phyloP scores from a whole-genome alignment of 2,113 vertebrate species.

The Stegastes partitus region DNA sequence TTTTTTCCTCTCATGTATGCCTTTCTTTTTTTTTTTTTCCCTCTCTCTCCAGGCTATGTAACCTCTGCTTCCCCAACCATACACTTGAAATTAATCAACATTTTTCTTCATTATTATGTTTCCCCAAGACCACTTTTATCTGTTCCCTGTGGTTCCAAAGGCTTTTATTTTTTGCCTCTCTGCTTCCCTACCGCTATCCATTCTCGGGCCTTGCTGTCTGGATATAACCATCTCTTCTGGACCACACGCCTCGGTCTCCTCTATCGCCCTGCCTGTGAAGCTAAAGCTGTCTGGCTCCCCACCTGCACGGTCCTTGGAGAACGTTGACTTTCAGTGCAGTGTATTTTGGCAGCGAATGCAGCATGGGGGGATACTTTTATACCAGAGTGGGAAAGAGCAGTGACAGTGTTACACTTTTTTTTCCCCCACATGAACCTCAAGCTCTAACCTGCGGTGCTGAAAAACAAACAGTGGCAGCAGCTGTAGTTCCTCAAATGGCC shows the following conservation, averaged over 20 bases:
- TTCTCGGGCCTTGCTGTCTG: slow-evolving; percentile 11
- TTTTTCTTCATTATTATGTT: slow-evolving; percentile 19
- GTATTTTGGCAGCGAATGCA: slow-evolving; percentile 31
- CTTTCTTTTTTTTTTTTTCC: neutral
- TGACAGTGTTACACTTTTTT: neutral
- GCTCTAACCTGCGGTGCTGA: neutral
- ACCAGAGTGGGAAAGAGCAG: slow-evolving; percentile 25
- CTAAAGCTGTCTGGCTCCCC: slow-evolving; percentile 62
- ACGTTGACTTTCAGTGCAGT: slow-evolving; percentile 36
- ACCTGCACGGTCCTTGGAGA: slow-evolving; percentile 64
- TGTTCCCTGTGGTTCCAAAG: slow-evolving; percentile 1
- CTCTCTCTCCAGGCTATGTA: slow-evolving; percentile 30
- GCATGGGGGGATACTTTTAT: slow-evolving; percentile 31
- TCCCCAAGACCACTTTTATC: slow-evolving; percentile 1
- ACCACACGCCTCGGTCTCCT: slow-evolving; percentile 7
- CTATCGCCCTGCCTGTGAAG: slow-evolving; percentile 40
- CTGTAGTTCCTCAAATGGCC: too few species aligned
- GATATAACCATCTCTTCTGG: slow-evolving; percentile 9
- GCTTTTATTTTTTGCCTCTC: slow-evolving; percentile 30
- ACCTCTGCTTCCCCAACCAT: slow-evolving; percentile 5
- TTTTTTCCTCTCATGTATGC: neutral
- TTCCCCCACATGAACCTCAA: neutral
- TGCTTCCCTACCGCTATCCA: neutral
- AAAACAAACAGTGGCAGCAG: neutral
- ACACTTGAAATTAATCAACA: slow-evolving; percentile 35